Base-by-base conservation (phyloP, 2,888 invertebrate species). In the Drosophila atripex region DNA sequence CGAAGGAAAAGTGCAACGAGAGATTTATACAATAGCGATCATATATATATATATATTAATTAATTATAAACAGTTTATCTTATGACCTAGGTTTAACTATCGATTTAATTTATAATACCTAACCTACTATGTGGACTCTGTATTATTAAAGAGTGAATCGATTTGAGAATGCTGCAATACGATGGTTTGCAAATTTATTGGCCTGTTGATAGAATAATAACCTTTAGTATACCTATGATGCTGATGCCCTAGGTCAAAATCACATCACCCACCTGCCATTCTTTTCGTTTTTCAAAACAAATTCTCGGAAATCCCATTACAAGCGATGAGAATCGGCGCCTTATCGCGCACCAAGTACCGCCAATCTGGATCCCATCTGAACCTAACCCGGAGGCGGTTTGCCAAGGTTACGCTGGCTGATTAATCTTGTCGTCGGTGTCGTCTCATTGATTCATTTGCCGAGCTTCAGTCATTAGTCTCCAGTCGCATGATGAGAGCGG, bases 401-500 rank as follows among this genome's bases (percentile, higher is more conserved):
- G 18, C 41, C 59, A 56, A 59, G 59, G 45, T 59, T n/a, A n/a
- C 35, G 35, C n/a, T 35, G 2, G 6, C n/a, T n/a, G 35, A 35
- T n/a, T 35, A 35, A 35, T 35, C 35, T 35, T 35, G n/a, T n/a
- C 35, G 35, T 2, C 35, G 35, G 35, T n/a, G 35, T 35, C 35
- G 35, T n/a, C n/a, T n/a, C 7, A 6, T n/a, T 7, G 35, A 35
- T 35, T 35, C 5, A n/a, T 14, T 7, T n/a, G 14, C n/a, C 35
- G 7, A 35, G 35, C 2, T 35, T 35, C n/a, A n/a, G 32, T 32
- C 32, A 11, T 32, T 32, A 3, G 32, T 32, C 9, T 16, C 16
- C 72, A 85, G 76, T 79, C 59, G 63, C 74, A 85, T 64, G 45
- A 79, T 79, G 79, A 78, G 71, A 76, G 50, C 76, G 50, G 41